Conservation (phyloP, 2,888 invertebrate species). For the Crioceris asparagi region DNA sequence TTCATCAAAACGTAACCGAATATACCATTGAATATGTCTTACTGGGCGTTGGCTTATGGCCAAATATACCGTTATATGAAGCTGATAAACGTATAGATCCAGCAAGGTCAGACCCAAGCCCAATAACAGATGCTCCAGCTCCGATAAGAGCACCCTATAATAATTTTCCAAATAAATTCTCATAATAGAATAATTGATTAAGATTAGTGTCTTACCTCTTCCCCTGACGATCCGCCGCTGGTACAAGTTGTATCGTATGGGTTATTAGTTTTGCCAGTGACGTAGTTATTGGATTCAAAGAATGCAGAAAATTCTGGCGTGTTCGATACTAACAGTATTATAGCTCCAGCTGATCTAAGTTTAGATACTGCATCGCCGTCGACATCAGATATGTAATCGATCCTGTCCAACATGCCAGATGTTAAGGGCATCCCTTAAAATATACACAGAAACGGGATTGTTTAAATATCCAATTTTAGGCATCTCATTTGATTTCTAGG, state of each 20-base stretch:
- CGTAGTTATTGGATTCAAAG: constrained; percentile 47
- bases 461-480: no score
- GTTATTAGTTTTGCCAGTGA: constrained; percentile 51
- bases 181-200: no score
- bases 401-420: constrained; percentile 27
- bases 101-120: constrained; percentile 76
- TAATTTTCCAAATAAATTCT: no score
- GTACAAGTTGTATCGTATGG: constrained; percentile 49
- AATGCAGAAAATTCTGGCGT: constrained; percentile 52
- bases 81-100: constrained; percentile 81
- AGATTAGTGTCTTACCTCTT: constrained; percentile 43
- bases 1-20: no score
- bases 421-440: no score
- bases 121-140: constrained; percentile 63
- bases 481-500: no score
- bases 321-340: constrained; percentile 52
- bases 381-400: constrained; percentile 34
- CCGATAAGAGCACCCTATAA: constrained; percentile 58
- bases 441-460: no score
- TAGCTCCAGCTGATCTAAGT: constrained; percentile 47
- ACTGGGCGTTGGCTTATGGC: constrained; percentile 74
- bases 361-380: constrained; percentile 43
- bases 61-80: constrained; percentile 79
- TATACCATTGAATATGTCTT: constrained; percentile 18
- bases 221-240: constrained; percentile 55